Percentiles rank a stretch among this genome's conserved stretches.
Conservation (phyloP, 2,113 vertebrate species). For the Syrmaticus mikado region DNA sequence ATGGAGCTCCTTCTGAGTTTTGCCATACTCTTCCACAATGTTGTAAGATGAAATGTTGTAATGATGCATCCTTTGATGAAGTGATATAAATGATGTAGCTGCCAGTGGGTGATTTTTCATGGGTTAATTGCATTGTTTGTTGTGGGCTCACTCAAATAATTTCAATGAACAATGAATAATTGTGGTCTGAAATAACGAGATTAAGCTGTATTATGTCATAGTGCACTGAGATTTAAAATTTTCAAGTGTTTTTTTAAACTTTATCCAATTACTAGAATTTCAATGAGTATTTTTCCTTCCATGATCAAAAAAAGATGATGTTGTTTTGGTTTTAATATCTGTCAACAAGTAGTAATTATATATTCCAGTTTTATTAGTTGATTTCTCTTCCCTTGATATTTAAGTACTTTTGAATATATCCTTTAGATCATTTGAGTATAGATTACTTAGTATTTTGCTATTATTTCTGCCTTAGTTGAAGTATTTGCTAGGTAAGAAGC, state of each 20-base stretch:
- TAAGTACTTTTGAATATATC: slow-evolving; percentile 2
- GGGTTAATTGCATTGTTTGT: accelerated
- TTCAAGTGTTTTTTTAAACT: not conserved
- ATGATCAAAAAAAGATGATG: not conserved
- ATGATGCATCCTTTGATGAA: not conserved
- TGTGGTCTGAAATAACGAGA: not conserved
- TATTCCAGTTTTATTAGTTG: not conserved
- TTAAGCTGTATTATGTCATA: not conserved
- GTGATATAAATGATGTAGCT: not conserved
- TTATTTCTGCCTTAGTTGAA: slow-evolving; percentile 19
- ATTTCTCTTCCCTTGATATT: not conserved
- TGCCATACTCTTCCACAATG: not conserved
- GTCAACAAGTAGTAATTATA: not conserved
- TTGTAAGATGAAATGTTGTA: not conserved
- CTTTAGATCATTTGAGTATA: not conserved
- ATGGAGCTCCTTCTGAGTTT: not conserved
- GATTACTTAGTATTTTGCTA: not conserved
- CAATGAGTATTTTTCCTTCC: not conserved
- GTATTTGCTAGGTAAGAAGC: slow-evolving; percentile 1
- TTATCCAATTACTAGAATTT: not conserved
- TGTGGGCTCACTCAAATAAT: not conserved
- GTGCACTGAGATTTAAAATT: not conserved
- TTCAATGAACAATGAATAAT: not conserved
- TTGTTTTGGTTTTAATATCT: not conserved
- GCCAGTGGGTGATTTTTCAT: not conserved